A percentile compares a stretch with the other conserved stretches of the same genome.
Conservation (phyloP, 2,797 vertebrate genomes). For the Rhinatrema bivittatum region DNA sequence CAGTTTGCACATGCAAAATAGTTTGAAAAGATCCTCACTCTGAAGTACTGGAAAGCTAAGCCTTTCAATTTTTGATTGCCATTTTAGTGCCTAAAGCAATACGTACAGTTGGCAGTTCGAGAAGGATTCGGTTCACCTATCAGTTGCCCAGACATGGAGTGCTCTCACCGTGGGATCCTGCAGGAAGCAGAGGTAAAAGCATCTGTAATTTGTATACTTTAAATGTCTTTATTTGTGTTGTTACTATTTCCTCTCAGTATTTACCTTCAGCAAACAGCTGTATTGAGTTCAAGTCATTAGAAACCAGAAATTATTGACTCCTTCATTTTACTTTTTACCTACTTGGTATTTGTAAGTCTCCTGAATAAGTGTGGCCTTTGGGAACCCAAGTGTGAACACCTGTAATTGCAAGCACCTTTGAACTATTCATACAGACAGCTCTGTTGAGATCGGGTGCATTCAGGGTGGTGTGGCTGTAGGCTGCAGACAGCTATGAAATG, state of each 20-base stretch:
- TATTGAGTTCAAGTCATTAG: constrained; percentile 19
- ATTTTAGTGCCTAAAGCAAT: constrained; percentile 85
- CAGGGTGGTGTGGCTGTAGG: too few species aligned
- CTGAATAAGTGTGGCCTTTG: too few species aligned
- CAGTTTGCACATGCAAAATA: too few species aligned
- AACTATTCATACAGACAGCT: too few species aligned
- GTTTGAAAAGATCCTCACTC: too few species aligned
- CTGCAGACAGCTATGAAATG: too few species aligned
- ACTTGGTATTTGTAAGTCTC: too few species aligned
- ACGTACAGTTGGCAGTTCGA: constrained; percentile 76
- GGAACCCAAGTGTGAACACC: too few species aligned
- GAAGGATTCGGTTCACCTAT: constrained; percentile 85
- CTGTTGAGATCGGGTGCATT: too few species aligned
- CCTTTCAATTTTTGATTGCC: constrained; percentile 18
- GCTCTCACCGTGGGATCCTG: constrained; percentile 68
- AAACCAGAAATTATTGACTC: constrained; percentile 23
- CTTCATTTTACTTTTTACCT: constrained; percentile 10
- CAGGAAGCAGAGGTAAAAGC: constrained; percentile 81
- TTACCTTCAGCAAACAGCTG: constrained; percentile 31
- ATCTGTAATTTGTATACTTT: not conserved
- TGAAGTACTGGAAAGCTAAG: too few species aligned
- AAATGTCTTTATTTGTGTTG: constrained; percentile 7
- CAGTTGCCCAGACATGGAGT: constrained; percentile 86
- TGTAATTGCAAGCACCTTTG: too few species aligned
- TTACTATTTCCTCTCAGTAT: constrained; percentile 17